Conservation (phyloP, 2,888 invertebrate genomes). For the Protonemura montana region DNA sequence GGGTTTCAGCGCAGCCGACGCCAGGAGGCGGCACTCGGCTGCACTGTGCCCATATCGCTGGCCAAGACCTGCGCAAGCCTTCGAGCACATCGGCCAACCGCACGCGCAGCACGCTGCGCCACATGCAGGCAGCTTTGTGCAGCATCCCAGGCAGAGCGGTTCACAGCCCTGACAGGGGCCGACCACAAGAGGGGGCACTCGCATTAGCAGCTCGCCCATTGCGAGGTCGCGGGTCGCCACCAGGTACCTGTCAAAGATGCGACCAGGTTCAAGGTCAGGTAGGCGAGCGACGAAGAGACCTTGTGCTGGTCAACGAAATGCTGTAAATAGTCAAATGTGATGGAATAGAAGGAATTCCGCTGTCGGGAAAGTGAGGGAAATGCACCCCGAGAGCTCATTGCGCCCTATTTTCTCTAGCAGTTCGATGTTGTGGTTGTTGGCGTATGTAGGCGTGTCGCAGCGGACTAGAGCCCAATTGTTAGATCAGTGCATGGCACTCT, state of each 20-base stretch:
- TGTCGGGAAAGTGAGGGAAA: too few relatives aligned
- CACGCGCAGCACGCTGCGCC: constrained; percentile 48
- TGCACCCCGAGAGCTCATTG: too few relatives aligned
- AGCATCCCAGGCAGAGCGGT: constrained; percentile 55
- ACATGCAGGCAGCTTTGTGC: constrained; percentile 41
- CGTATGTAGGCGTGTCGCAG: too few relatives aligned
- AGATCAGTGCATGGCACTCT: too few relatives aligned
- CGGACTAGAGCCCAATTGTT: too few relatives aligned
- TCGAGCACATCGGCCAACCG: constrained; percentile 55
- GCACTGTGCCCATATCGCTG: constrained; percentile 49
- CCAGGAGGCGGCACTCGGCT: constrained; percentile 44
- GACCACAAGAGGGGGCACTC: constrained; percentile 54
- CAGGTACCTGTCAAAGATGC: constrained; percentile 53
- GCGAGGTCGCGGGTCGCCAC: constrained; percentile 53
- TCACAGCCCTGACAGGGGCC: constrained; percentile 53
- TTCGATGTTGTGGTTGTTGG: too few relatives aligned
- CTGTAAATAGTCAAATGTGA: too few relatives aligned
- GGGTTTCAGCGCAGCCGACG: background rate
- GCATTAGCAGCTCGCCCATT: constrained; percentile 52
- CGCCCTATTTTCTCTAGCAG: too few relatives aligned
- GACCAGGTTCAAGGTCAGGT: too few relatives aligned
- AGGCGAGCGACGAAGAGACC: background rate
- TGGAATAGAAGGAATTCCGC: too few relatives aligned
- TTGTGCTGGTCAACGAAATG: background rate
- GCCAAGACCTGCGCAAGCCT: constrained; percentile 51